Percentiles rank a stretch among this genome's conserved stretches.
Conservation (phyloP, 2,888 invertebrate genomes). For the Nomada lathburiana region DNA sequence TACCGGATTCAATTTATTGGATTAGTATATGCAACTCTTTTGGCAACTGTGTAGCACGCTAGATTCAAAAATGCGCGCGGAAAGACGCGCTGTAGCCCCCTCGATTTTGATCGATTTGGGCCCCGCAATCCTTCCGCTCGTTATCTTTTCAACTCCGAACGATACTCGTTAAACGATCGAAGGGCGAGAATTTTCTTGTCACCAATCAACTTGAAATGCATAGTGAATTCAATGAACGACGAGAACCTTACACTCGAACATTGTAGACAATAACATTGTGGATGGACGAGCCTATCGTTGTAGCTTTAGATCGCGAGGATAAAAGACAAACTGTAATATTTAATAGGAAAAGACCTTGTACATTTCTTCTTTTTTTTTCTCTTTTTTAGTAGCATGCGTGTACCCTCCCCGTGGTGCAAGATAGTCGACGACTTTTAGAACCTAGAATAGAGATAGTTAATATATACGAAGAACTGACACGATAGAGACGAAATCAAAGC, state of each 20-base stretch:
- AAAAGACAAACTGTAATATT: constrained; percentile 80
- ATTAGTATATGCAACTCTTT: too few relatives aligned
- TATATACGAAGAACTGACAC: constrained; percentile 28
- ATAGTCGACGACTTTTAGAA: constrained; percentile 42
- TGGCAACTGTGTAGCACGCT: too few relatives aligned
- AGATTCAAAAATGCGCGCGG: too few relatives aligned
- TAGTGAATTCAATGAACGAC: not conserved
- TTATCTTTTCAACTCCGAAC: too few relatives aligned
- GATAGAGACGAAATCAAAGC: not conserved
- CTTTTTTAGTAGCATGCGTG: constrained; percentile 60
- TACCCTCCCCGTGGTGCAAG: constrained; percentile 63
- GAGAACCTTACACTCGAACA: constrained; percentile 35
- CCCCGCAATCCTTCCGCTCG: too few relatives aligned
- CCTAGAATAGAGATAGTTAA: constrained; percentile 59
- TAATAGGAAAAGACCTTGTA: constrained; percentile 75
- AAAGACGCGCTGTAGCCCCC: too few relatives aligned
- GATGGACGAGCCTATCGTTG: constrained; percentile 61
- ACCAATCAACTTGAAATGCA: too few relatives aligned
- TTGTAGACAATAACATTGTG: constrained; percentile 66
- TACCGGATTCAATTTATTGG: too few relatives aligned
- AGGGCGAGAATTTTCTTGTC: not conserved
- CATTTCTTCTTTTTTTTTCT: constrained; percentile 63
- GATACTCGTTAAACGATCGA: constrained; percentile 3
- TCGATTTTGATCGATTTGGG: too few relatives aligned
- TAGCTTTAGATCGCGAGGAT: constrained; percentile 78